A percentile compares a stretch with the other conserved stretches of the same genome.
phyloP scores from a whole-genome alignment of 2,113 vertebrate genomes.

The Mesocricetus auratus region DNA sequence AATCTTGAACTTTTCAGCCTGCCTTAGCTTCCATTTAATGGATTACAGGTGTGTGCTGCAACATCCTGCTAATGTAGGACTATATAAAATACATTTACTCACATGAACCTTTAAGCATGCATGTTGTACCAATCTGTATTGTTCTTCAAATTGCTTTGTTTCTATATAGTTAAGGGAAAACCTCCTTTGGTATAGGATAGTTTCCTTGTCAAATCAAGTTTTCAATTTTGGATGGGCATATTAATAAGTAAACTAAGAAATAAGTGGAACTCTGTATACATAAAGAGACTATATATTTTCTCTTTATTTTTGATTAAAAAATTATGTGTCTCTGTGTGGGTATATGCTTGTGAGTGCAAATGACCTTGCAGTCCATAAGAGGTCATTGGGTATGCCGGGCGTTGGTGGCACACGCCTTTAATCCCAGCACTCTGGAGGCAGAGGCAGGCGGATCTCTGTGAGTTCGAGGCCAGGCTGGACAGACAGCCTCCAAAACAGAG shows the following conservation, averaged over 20 bases:
- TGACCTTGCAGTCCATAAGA: neutral
- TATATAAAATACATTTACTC: neutral
- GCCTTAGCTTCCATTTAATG: neutral
- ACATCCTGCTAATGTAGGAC: neutral
- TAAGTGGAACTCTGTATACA: neutral
- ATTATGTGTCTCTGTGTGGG: neutral
- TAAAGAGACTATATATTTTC: neutral
- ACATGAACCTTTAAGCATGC: constrained; percentile 17
- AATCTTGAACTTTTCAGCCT: neutral
- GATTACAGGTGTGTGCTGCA: neutral
- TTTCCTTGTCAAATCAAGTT: constrained; percentile 46
- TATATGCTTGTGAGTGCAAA: neutral
- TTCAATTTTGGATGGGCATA: constrained; percentile 32
- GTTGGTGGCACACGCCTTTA: too few relatives aligned
- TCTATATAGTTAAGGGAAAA: neutral
- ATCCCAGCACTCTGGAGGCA: too few relatives aligned
- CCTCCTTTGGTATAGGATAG: neutral
- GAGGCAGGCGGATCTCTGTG: too few relatives aligned
- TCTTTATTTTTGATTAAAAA: neutral
- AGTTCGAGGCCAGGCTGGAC: too few relatives aligned
- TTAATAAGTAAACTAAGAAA: constrained; percentile 49
- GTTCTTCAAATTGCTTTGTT: constrained; percentile 38
- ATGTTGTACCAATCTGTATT: constrained; percentile 31
- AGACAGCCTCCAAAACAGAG: too few relatives aligned
- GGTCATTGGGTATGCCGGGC: too few relatives aligned